These are phyloP conservation scores for Cotesia chilonis DNA, from an alignment of 1,140 invertebrate species.

Conservation along the genomic window DNA sequence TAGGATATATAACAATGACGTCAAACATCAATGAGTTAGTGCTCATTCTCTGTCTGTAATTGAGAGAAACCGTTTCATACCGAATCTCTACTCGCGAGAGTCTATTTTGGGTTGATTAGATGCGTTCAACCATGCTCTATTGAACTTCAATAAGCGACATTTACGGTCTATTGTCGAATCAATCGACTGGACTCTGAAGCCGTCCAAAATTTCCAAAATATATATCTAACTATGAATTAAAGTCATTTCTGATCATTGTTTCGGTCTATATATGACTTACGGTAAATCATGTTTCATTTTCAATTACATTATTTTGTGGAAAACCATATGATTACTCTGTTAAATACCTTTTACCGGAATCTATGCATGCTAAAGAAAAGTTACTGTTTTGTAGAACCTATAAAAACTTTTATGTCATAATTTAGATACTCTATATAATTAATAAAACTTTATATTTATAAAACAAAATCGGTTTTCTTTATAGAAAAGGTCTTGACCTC, in stretches of 20 bases:
- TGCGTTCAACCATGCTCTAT: conserved; percentile 29
- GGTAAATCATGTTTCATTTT: no score
- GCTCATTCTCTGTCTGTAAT: conserved; percentile 18
- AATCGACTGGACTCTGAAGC: conserved; percentile 24
- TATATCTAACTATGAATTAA: conserved; percentile 26
- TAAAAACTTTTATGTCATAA: no score
- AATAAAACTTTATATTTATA: no score
- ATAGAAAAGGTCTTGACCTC: no score
- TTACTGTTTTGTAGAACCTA: no score
- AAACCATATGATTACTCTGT: no score
- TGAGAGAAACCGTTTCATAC: conserved; percentile 2
- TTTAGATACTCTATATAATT: no score
- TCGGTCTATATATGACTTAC: no score
- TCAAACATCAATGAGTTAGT: neutral
- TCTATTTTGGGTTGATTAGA: conserved; percentile 36
- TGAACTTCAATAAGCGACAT: conserved; percentile 30
- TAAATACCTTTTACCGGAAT: no score
- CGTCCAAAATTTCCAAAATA: neutral
- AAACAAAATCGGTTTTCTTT: no score
- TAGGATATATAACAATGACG: neutral
- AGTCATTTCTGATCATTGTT: neutral
- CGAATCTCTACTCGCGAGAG: neutral
- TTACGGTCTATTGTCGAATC: conserved; percentile 34
- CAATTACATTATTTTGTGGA: no score
- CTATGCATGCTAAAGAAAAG: no score